Evolutionary conservation across 2,113 vertebrate species (phyloP), one percentile per base, ranked within the genome.

Genomic region (Desmodus rotundus): DNA sequence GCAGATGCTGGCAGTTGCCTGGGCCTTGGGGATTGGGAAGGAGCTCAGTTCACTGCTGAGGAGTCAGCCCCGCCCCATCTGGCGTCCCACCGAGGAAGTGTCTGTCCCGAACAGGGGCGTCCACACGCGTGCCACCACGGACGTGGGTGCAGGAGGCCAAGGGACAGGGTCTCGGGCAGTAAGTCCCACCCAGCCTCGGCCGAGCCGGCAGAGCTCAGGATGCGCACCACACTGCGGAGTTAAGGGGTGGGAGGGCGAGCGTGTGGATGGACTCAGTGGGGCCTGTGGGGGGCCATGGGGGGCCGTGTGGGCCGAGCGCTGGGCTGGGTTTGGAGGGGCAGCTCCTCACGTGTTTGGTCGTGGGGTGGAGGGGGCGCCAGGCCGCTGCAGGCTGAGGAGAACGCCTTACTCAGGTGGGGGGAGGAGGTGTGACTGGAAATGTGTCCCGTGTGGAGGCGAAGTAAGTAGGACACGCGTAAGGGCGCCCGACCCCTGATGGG

Each of bases 341-440:
- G 36, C 1, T 33, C 28, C 0, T 1, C 26, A 9, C 41, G 0
- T 20, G 0, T 26, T 14, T 7, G 54, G 38, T 16, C 9, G 2
- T 41, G 16, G 20, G 43, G 8, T 13, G 54, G 41, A 14, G 41
- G 4, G 0, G 50, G 22, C 45, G 1, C 17, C n/a, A 19, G 22
- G 61, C 38, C 0, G 24, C 14, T 17, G 1, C 50, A 0, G 12
- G 24, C 19, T 0, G 1, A 26, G 19, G 2, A 11, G 72, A 16
- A 4, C 50, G 8, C 36, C 2, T 24, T 26, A 1, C 6, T 28
- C 4, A 1, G 0, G 4, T 4, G 28, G 70, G 58, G n/a, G 50
- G 13, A 36, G 47, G 24, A 1, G 8, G n/a, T 0, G 13, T 3
- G 50, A 31, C 19, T 17, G 8, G 33, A 17, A 2, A 15, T 2